These are phyloP conservation scores for Anolis sagrei DNA, from an alignment of 2,113 vertebrate species.

Conservation along the genomic window DNA sequence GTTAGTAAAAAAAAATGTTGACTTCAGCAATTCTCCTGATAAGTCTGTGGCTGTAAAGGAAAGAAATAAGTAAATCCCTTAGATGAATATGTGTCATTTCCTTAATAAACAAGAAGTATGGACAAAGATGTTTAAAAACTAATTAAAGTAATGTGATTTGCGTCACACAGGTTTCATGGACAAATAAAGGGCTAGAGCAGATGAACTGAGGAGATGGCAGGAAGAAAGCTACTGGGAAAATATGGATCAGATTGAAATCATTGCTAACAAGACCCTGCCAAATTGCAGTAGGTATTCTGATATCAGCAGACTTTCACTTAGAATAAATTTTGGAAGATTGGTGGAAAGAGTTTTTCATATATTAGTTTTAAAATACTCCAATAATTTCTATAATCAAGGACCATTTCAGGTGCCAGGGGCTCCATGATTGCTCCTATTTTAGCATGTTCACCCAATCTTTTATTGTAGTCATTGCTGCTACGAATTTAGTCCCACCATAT, in stretches of 20 bases:
- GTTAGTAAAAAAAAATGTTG: background rate
- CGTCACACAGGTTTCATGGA: background rate
- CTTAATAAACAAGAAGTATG: background rate
- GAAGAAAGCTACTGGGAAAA: constrained; percentile 11
- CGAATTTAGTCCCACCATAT: background rate
- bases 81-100: background rate
- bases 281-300: constrained; percentile 28
- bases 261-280: background rate
- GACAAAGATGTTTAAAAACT: background rate
- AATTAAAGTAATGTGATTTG: constrained; percentile 1
- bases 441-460: background rate
- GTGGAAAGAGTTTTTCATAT: background rate
- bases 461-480: background rate
- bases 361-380: background rate
- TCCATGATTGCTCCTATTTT: background rate
- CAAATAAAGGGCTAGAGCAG: constrained; percentile 22
- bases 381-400: background rate
- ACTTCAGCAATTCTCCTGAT: background rate
- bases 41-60: background rate
- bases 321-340: background rate
- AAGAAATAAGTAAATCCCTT: background rate
- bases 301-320: background rate
- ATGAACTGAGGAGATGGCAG: constrained; percentile 27
- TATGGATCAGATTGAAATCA: constrained; percentile 20
- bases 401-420: background rate